Evolutionary conservation across 2,888 invertebrate species (phyloP).

Genomic region (Macrosoma leucophasiata): DNA sequence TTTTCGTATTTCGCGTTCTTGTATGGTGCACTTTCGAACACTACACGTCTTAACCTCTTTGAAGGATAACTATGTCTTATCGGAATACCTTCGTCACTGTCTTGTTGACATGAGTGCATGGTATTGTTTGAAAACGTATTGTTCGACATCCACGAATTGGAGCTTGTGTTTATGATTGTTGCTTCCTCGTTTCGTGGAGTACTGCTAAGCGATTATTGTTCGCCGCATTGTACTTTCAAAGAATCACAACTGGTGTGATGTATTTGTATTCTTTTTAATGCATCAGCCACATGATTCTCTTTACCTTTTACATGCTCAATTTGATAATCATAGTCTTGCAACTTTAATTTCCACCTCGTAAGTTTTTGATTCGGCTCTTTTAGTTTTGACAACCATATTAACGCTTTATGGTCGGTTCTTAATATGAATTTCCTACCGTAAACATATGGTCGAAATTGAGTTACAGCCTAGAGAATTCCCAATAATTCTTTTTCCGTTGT

Average conservation of each 20-base stretch:
- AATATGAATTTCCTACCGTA: constrained; percentile 18
- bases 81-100: constrained; percentile 1
- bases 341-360: constrained; percentile 19
- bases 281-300: constrained; percentile 13
- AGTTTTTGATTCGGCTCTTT: constrained; percentile 19
- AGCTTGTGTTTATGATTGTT: constrained; percentile 3
- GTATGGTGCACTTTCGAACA: too few species aligned
- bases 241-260: neutral
- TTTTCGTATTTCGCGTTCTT: too few species aligned
- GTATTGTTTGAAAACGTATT: constrained; percentile 3
- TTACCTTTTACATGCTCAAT: constrained; percentile 13
- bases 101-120: neutral
- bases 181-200: constrained; percentile 9
- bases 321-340: constrained; percentile 18
- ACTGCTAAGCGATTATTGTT: constrained; percentile 5
- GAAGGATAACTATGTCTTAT: too few species aligned
- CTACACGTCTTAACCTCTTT: too few species aligned
- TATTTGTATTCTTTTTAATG: constrained; percentile 8
- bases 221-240: constrained; percentile 5
- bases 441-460: constrained; percentile 21
- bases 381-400: constrained; percentile 18
- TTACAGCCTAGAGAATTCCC: constrained; percentile 28
- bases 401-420: constrained; percentile 17
- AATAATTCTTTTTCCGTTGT: constrained; percentile 34
- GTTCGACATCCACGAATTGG: neutral